phyloP scores from a whole-genome alignment of 1,140 invertebrate species.

The Anastrepha obliqua region DNA sequence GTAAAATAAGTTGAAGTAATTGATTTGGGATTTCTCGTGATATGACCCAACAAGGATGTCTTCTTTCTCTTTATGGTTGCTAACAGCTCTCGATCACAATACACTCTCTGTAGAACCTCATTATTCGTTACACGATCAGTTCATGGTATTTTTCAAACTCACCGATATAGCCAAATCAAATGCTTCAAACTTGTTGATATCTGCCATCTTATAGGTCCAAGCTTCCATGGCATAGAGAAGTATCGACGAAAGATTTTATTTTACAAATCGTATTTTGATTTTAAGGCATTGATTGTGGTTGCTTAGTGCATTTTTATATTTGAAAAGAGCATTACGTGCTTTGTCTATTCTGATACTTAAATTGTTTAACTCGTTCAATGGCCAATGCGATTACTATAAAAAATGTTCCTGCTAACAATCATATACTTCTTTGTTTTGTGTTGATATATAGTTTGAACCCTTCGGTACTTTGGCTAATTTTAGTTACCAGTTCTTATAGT shows the following conservation, averaged over 20 bases:
- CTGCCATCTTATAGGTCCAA: not conserved
- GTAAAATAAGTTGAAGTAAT: not conserved
- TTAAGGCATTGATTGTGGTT: not conserved
- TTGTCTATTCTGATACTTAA: too few species aligned
- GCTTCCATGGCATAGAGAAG: not conserved
- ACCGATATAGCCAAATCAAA: not conserved
- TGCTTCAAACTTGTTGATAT: not conserved
- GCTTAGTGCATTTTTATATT: not conserved
- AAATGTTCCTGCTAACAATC: too few species aligned
- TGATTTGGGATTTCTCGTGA: not conserved
- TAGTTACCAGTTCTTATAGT: too few species aligned
- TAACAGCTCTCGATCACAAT: not conserved
- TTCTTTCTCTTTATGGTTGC: not conserved
- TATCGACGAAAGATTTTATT: not conserved
- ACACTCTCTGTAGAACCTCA: not conserved
- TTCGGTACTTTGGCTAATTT: too few species aligned
- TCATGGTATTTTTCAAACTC: not conserved
- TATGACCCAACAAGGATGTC: too few species aligned
- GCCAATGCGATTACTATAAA: too few species aligned
- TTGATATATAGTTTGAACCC: too few species aligned
- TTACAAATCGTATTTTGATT: slow-evolving; percentile 8
- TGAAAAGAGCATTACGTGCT: not conserved
- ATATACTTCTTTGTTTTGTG: too few species aligned
- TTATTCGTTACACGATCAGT: not conserved
- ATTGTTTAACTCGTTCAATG: too few species aligned